These are phyloP conservation scores for Drosophila suboccidentalis DNA, from an alignment of 2,888 invertebrate genomes.

Conservation along the genomic window DNA sequence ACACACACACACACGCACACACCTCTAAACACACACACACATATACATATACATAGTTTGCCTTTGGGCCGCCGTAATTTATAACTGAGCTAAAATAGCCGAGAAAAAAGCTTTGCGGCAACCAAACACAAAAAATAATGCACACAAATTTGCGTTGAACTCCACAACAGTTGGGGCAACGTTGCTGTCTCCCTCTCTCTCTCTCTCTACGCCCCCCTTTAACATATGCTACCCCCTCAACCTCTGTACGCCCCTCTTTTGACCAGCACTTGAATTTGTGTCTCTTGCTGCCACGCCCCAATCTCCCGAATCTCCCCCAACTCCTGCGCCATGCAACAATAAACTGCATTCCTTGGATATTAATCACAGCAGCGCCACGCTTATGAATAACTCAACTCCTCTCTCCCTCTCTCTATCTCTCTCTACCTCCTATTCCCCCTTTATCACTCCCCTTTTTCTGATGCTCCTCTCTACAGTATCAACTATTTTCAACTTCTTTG, in stretches of 20 bases:
- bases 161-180: constrained; percentile 25
- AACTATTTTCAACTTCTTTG: not conserved
- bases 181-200: constrained; percentile 9
- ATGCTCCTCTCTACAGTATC: too few relatives aligned
- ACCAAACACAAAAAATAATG: constrained; percentile 60
- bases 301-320: not conserved
- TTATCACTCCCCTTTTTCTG: not conserved
- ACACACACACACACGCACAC: constrained; percentile 24
- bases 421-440: not conserved
- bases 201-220: not conserved
- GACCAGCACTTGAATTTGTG: constrained; percentile 34
- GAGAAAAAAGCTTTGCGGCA: constrained; percentile 66
- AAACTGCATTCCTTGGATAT: constrained; percentile 79
- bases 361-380: constrained; percentile 74
- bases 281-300: constrained; percentile 58
- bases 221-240: constrained; percentile 1
- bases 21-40: constrained; percentile 26
- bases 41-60: constrained; percentile 30
- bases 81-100: constrained; percentile 76
- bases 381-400: constrained; percentile 45
- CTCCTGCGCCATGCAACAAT: constrained; percentile 49
- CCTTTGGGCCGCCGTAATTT: constrained; percentile 73
- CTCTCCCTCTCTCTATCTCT: not conserved
- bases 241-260: constrained; percentile 1
- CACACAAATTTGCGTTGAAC: constrained; percentile 73